phyloP scores from a whole-genome alignment of 2,888 invertebrate genomes.

The Drosophila flavopinicola region DNA sequence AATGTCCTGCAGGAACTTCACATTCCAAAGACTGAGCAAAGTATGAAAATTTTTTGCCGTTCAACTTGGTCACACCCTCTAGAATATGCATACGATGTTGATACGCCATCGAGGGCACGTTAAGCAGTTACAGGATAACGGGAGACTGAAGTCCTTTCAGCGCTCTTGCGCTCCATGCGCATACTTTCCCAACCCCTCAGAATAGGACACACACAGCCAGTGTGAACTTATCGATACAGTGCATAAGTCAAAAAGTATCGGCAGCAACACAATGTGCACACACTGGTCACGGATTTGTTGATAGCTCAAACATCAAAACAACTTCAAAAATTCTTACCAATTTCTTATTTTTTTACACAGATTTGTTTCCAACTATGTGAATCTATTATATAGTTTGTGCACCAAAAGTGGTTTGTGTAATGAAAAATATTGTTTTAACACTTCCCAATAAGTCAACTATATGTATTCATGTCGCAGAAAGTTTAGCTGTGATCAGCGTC shows the following conservation, averaged over 20 bases:
- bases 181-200: slow-evolving; percentile 46
- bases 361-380: too few species aligned
- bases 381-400: too few species aligned
- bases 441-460: too few species aligned
- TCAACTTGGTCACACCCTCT: slow-evolving; percentile 85
- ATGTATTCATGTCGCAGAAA: neutral
- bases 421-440: too few species aligned
- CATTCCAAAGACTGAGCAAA: slow-evolving; percentile 83
- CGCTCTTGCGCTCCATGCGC: slow-evolving; percentile 41
- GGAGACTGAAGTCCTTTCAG: slow-evolving; percentile 50
- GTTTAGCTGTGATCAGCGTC: neutral
- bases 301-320: too few species aligned
- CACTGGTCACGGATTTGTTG: too few species aligned
- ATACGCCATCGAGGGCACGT: slow-evolving; percentile 42
- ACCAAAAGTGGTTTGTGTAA: too few species aligned
- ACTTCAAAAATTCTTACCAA: too few species aligned
- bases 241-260: slow-evolving; percentile 2
- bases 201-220: slow-evolving; percentile 26
- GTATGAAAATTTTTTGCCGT: slow-evolving; percentile 83
- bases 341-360: too few species aligned
- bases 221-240: slow-evolving; percentile 31
- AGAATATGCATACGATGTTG: slow-evolving; percentile 78
- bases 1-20: slow-evolving; percentile 79
- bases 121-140: slow-evolving; percentile 60
- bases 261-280: neutral